Conservation (phyloP, 2,113 vertebrate species). For the Rhea americana region DNA sequence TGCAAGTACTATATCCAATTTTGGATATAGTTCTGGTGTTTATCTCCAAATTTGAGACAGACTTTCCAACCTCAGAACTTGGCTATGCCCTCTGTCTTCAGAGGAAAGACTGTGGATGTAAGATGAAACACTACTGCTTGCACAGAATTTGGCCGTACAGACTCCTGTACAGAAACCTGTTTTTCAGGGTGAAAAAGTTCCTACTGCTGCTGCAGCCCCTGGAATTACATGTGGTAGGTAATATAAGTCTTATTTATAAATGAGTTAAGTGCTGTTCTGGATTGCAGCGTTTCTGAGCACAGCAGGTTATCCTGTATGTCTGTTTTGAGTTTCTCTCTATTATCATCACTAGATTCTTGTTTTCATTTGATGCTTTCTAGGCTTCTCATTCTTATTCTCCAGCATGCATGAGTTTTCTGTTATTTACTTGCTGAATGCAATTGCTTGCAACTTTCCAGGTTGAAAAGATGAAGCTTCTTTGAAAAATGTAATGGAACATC, state of each 20-base stretch:
- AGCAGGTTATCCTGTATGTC: not conserved
- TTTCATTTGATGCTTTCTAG: conserved; percentile 51
- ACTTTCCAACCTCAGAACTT: not conserved
- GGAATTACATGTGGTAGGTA: accelerated
- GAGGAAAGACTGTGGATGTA: not conserved
- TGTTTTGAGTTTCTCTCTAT: not conserved
- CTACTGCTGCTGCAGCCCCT: not conserved
- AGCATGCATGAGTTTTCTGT: conserved; percentile 22
- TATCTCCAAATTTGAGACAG: not conserved
- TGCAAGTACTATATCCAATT: not conserved
- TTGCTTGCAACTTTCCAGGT: conserved; percentile 67
- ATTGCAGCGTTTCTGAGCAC: not conserved
- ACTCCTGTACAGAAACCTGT: not conserved
- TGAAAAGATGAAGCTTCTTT: conserved; percentile 72
- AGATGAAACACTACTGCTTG: not conserved
- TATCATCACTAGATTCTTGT: conserved; percentile 10
- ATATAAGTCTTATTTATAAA: not conserved
- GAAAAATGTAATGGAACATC: conserved; percentile 72
- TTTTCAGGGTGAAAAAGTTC: not conserved
- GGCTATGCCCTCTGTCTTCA: not conserved
- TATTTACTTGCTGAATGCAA: conserved; percentile 68
- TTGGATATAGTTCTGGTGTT: not conserved
- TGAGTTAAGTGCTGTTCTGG: not conserved
- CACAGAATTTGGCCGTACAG: not conserved
- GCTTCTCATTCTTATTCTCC: conserved; percentile 53